Conservation (phyloP, 2,797 vertebrate species). For the Lacerta bilineata region DNA sequence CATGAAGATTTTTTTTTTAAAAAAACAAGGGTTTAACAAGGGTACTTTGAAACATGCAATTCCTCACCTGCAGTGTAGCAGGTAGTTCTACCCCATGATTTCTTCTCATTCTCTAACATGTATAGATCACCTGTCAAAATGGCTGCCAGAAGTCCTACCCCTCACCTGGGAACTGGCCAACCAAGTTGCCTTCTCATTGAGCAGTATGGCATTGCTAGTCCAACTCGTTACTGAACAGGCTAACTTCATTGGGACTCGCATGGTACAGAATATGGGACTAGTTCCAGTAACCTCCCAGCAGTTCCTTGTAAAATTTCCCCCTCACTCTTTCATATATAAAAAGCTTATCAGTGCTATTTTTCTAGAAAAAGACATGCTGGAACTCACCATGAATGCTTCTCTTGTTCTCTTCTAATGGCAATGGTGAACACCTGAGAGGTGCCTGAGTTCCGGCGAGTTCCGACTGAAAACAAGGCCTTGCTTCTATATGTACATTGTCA, state of each 20-base stretch:
- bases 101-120: not conserved
- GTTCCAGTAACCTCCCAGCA: not conserved
- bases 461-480: not conserved
- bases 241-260: not conserved
- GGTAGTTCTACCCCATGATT: not conserved
- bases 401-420: too few relatives aligned
- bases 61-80: not conserved
- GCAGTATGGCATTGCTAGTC: too few relatives aligned
- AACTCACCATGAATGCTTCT: too few relatives aligned
- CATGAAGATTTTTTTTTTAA: not conserved
- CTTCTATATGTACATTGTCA: conserved; percentile 23
- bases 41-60: not conserved
- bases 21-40: not conserved
- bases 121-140: not conserved
- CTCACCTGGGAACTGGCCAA: not conserved
- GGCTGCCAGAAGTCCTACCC: not conserved
- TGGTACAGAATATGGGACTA: not conserved
- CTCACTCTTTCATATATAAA: not conserved
- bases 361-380: too few relatives aligned
- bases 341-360: not conserved
- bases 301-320: not conserved
- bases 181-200: not conserved
- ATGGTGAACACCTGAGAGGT: too few relatives aligned
- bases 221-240: not conserved
- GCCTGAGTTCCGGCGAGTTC: too few relatives aligned